Evolutionary conservation across 2,113 vertebrate genomes (phyloP), one percentile per base, ranked within the genome.

Genomic region (Chaenocephalus aceratus): DNA sequence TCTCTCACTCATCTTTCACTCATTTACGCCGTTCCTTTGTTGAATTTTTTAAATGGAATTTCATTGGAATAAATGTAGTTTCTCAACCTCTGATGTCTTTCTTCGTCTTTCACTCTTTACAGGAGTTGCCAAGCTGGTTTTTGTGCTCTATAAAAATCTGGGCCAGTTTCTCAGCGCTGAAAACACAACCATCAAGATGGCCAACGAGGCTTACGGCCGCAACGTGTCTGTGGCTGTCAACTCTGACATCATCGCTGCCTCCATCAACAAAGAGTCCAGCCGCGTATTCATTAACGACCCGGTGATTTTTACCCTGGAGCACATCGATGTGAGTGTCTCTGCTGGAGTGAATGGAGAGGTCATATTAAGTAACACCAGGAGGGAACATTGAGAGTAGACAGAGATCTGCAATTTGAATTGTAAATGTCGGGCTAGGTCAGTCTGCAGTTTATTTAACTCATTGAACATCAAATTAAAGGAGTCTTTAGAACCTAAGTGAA

Each of bases 231-330:
- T 99, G 15, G 96, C 97, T 0, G 98, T 99, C 88, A 99, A 99
- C 89, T 99, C 98, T 0, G 96, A 98, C 79, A 96, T 99, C 95
- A 97, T 99, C 44, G 97, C 98, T 0, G 97, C 98, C 68, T 99
- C 98, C 2, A 97, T 99, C 95, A 99, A 99, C 94, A 99, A 99
- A 88, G 98, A 99, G 93, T 99, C 98, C 57, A 99, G 97, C 94
- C 95, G 98, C 1, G 97, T 99, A 15, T 99, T 97, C 94, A 95
- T 99, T 92, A 97, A 97, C 1, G 97, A 99, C 78, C 98, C 98
- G 0, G 98, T 99, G 93, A 96, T 98, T 88, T 99, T 99, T 54
- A 99, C 97, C 3, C 94, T 99, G 93, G 96, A 97, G 59, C 98
- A 99, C 95, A 97, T 97, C 5, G 96, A 99, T 85, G 98, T 99